These are phyloP conservation scores for Lophura swinhoii DNA, from an alignment of 2,797 vertebrate species.

Conservation along the genomic window DNA sequence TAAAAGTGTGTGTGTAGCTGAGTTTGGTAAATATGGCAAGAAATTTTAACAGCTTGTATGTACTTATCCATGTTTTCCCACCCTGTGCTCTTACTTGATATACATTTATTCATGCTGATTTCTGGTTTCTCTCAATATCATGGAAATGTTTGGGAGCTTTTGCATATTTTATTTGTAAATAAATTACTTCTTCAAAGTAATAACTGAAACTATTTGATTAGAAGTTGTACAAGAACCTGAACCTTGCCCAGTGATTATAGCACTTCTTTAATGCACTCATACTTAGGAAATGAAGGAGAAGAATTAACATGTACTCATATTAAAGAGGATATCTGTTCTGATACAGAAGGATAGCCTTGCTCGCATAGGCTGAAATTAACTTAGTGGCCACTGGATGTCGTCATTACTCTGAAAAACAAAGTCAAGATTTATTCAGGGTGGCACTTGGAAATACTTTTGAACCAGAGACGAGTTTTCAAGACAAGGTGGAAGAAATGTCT, in stretches of 20 bases:
- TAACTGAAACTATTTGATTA: neutral
- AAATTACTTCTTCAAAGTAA: neutral
- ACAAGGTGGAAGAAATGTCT: neutral
- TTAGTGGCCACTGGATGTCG: slow-evolving; percentile 64
- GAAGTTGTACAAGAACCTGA: neutral
- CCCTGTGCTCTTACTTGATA: neutral
- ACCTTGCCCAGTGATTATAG: neutral
- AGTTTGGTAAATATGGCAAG: neutral
- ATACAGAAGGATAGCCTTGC: neutral
- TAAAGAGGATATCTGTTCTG: neutral
- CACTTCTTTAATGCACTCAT: neutral
- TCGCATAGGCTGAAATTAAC: neutral
- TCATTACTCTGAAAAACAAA: slow-evolving; percentile 37
- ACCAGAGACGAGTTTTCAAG: neutral
- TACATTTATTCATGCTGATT: neutral
- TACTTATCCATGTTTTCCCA: neutral
- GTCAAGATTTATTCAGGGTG: neutral
- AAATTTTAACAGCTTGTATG: neutral
- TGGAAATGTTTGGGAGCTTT: neutral
- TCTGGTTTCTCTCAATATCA: neutral
- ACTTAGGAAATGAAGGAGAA: neutral
- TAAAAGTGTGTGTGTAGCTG: rapidly evolving
- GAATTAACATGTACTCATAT: neutral
- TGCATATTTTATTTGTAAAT: neutral
- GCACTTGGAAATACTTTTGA: neutral